Percentiles rank a stretch among this genome's conserved stretches.
Conservation (phyloP, 2,113 vertebrate species). For the Progne subis region DNA sequence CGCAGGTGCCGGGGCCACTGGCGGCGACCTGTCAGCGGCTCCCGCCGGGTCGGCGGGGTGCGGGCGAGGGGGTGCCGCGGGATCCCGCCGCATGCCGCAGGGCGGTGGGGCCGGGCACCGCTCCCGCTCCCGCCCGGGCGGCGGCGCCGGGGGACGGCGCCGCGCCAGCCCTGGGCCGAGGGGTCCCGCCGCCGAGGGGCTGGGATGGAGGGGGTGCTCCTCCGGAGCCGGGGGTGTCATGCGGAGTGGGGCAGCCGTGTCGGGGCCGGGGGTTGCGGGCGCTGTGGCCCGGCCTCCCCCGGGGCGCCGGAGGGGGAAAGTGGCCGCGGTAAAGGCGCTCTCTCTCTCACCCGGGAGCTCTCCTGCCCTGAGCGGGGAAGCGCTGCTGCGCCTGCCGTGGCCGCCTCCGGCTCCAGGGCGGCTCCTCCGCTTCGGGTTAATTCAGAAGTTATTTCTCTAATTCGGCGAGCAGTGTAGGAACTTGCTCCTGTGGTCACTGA, state of each 20-base stretch:
- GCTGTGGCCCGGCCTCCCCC: not conserved
- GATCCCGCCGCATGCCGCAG: too few relatives aligned
- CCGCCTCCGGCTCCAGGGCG: not conserved
- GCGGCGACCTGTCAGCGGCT: too few relatives aligned
- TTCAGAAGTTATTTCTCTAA: constrained; percentile 12
- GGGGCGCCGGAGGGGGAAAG: not conserved
- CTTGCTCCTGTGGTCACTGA: not conserved
- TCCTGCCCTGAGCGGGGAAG: not conserved
- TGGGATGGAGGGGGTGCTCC: not conserved
- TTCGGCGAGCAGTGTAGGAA: not conserved
- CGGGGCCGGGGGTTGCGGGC: not conserved
- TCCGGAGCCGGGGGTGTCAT: not conserved
- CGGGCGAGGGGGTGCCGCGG: too few relatives aligned
- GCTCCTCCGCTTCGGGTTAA: not conserved
- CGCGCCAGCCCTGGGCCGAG: not conserved
- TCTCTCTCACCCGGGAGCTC: not conserved
- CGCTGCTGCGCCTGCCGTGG: not conserved
- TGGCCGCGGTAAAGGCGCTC: not conserved
- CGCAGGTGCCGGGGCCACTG: too few relatives aligned
- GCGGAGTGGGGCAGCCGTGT: not conserved
- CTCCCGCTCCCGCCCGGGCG: too few relatives aligned
- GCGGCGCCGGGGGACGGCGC: too few relatives aligned
- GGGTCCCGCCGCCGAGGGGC: not conserved
- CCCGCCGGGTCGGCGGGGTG: too few relatives aligned
- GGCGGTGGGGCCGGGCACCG: too few relatives aligned